Evolutionary conservation across 2,888 invertebrate genomes (phyloP), one percentile per base, ranked within the genome.

Genomic region (Dione juno): DNA sequence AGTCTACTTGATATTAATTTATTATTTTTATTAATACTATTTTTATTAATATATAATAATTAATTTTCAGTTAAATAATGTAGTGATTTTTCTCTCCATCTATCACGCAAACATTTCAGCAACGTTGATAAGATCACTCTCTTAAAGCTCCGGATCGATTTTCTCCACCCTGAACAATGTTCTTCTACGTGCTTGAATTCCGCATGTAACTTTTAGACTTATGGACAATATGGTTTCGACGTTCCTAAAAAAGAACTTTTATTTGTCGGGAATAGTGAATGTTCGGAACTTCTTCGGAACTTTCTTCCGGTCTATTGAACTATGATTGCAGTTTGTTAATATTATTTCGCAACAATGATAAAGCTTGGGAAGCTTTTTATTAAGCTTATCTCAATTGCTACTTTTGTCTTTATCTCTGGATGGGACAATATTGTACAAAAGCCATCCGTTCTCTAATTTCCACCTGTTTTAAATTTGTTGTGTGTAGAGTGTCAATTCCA

Each of bases 211-310:
- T 63, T 63, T 59, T 14, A 21, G 43, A 63, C 45, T 50, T 63
- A 48, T 16, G 48, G 45, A 63, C 48, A 63, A 63, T 63, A 63
- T 63, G 63, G 48, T 63, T 63, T 48, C 48, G 13, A 63, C 63
- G 16, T 63, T 63, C 35, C 63, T 48, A 37, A 48, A 63, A 63
- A 50, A 63, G 63, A 63, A 63, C 63, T 63, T 63, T 63, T 63
- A 50, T 63, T 63, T 16, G 59, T 61, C 43, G 35, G 8, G 48
- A 63, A 63, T 50, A 11, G 48, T 37, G n/a, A 37, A 50, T 63
- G 48, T 63, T n/a, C 10, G 59, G n/a, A 61, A 61, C n/a, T 43
- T 61, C 59, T 63, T 64, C 37, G 63, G 11, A 50, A 64, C 50
- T 64, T 50, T 64, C 63, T 64, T 48, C 16, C 16, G 63, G 48